phyloP scores from a whole-genome alignment of 2,113 vertebrate genomes.

The Neodontobutis hainanensis region DNA sequence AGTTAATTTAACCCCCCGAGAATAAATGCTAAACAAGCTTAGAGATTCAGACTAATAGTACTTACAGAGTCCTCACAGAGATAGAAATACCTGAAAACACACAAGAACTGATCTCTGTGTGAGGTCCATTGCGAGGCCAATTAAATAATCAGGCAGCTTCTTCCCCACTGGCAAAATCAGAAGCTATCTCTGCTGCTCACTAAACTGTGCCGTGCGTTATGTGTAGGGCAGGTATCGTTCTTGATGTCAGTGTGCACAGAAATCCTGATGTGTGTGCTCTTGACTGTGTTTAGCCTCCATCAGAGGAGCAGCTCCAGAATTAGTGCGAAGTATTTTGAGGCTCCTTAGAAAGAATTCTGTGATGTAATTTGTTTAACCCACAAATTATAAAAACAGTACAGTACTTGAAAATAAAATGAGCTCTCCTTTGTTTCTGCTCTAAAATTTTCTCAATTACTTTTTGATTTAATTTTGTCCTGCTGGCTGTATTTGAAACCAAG shows the following conservation, averaged over 20 bases:
- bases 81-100: background rate
- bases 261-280: constrained; percentile 7
- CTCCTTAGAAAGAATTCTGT: background rate
- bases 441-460: too few species aligned
- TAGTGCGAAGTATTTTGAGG: constrained; percentile 38
- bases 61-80: background rate
- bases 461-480: too few species aligned
- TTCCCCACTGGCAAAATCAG: constrained; percentile 6
- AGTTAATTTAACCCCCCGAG: constrained; percentile 4
- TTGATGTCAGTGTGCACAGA: background rate
- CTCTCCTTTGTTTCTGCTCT: constrained; percentile 18
- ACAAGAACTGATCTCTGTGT: background rate
- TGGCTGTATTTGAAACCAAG: too few species aligned
- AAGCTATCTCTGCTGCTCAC: background rate
- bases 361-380: too few species aligned
- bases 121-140: constrained; percentile 1
- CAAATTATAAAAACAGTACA: background rate
- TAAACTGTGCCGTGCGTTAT: background rate
- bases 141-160: constrained; percentile 9
- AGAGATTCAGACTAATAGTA: background rate
- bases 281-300: constrained; percentile 17
- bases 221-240: too few species aligned
- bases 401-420: background rate
- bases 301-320: constrained; percentile 40
- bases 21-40: constrained; percentile 1